Conservation (phyloP, 2,113 vertebrate genomes). For the Notiomystis cincta region DNA sequence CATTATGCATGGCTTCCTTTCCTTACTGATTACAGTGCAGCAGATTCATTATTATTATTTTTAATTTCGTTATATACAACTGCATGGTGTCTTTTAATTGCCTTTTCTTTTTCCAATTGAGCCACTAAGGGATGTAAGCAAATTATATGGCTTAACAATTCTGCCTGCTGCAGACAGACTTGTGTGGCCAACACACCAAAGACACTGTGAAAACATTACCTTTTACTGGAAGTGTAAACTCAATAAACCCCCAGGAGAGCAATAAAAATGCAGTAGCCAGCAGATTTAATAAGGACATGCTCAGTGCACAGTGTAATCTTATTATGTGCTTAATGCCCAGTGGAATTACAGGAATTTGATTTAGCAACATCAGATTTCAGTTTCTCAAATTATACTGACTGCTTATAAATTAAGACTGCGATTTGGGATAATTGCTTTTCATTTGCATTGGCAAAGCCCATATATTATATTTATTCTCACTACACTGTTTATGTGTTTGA, state of each 20-base stretch:
- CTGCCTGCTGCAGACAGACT: slow-evolving; percentile 39
- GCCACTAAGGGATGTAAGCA: slow-evolving; percentile 19
- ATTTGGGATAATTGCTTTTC: slow-evolving; percentile 67
- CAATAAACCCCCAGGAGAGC: slow-evolving; percentile 69
- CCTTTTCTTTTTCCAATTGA: not conserved
- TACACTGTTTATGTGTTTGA: slow-evolving; percentile 54
- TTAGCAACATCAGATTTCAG: slow-evolving; percentile 68
- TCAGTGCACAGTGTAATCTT: slow-evolving; percentile 69
- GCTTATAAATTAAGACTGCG: slow-evolving; percentile 57
- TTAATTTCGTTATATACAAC: slow-evolving; percentile 20
- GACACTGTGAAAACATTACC: slow-evolving; percentile 59
- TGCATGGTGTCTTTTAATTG: slow-evolving; percentile 50
- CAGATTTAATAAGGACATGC: slow-evolving; percentile 70
- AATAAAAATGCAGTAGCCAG: slow-evolving; percentile 72
- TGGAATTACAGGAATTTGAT: slow-evolving; percentile 71
- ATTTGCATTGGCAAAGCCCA: slow-evolving; percentile 60
- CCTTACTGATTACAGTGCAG: slow-evolving; percentile 10
- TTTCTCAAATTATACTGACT: slow-evolving; percentile 70
- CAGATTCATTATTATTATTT: not conserved
- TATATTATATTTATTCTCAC: slow-evolving; percentile 60
- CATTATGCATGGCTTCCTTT: slow-evolving; percentile 4
- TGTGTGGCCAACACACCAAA: slow-evolving; percentile 44
- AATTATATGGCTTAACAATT: slow-evolving; percentile 46
- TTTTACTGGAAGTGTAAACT: slow-evolving; percentile 68
- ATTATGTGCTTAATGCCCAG: slow-evolving; percentile 67